Conservation (phyloP, 1,140 invertebrate genomes). For the Marisa cornuarietis region DNA sequence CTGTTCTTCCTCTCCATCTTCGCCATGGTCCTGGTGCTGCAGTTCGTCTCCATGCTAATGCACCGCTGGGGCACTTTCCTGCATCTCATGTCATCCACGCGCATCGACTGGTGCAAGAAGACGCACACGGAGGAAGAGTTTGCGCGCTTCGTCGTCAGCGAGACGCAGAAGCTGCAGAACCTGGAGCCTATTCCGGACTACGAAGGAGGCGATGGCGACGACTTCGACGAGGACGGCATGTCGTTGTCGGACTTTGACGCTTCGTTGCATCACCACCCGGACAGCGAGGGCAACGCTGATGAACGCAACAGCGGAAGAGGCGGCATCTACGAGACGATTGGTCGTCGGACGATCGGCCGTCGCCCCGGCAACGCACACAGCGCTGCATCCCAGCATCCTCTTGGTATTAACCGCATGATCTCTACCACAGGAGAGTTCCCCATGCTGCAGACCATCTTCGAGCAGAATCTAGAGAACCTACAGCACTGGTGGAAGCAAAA, state of each 20-base stretch:
- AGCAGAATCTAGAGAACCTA: slow-evolving; percentile 53
- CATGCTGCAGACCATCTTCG: slow-evolving; percentile 55
- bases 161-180: slow-evolving; percentile 52
- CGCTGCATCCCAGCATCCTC: neutral
- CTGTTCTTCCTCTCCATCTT: slow-evolving; percentile 68
- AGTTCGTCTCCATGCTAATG: slow-evolving; percentile 68
- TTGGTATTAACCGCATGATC: neutral
- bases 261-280: slow-evolving; percentile 16
- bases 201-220: slow-evolving; percentile 41
- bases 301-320: neutral
- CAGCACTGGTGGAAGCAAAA: slow-evolving; percentile 34
- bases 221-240: slow-evolving; percentile 34
- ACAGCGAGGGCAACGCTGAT: slow-evolving; percentile 4
- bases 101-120: slow-evolving; percentile 81
- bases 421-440: slow-evolving; percentile 42
- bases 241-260: slow-evolving; percentile 30
- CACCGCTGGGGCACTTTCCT: slow-evolving; percentile 91
- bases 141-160: slow-evolving; percentile 55
- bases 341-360: slow-evolving; percentile 18
- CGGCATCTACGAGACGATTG: slow-evolving; percentile 25
- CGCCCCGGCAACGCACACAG: neutral
- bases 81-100: slow-evolving; percentile 96
- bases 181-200: slow-evolving; percentile 56
- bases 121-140: slow-evolving; percentile 63
- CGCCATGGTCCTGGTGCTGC: slow-evolving; percentile 72